phyloP scores from a whole-genome alignment of 2,797 vertebrate genomes.

The Anguilla anguilla region DNA sequence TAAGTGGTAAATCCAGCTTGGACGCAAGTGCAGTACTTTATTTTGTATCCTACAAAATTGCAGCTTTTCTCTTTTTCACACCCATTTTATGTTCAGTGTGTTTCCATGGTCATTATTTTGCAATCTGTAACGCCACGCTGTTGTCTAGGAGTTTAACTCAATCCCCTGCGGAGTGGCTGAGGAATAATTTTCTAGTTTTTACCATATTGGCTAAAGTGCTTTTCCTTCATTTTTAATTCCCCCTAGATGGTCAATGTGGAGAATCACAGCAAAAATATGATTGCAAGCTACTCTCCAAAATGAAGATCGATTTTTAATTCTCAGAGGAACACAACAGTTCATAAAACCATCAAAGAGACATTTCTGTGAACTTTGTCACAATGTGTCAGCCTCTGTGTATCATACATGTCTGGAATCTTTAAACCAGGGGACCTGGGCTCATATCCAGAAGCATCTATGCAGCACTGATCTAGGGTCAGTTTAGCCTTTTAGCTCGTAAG shows the following conservation, averaged over 20 bases:
- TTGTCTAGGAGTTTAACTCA: not conserved
- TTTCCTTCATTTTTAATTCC: not conserved
- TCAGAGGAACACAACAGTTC: not conserved
- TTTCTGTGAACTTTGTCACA: not conserved
- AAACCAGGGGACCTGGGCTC: not conserved
- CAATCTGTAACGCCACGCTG: not conserved
- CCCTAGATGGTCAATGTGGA: not conserved
- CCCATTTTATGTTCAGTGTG: not conserved
- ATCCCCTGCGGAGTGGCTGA: not conserved
- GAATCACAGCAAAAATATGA: not conserved
- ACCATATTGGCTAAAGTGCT: not conserved
- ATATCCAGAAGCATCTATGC: not conserved
- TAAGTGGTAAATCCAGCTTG: not conserved
- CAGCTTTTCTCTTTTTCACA: not conserved
- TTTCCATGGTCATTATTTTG: not conserved
- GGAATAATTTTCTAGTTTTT: not conserved
- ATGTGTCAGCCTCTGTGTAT: not conserved
- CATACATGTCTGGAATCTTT: not conserved
- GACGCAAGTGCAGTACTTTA: not conserved
- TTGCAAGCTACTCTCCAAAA: not conserved
- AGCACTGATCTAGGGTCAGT: not conserved
- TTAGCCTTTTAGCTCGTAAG: not conserved
- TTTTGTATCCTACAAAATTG: not conserved
- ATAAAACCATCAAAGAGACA: not conserved
- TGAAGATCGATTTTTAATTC: not conserved